Conservation (phyloP, 2,888 invertebrate genomes). For the Griposia aprilina region DNA sequence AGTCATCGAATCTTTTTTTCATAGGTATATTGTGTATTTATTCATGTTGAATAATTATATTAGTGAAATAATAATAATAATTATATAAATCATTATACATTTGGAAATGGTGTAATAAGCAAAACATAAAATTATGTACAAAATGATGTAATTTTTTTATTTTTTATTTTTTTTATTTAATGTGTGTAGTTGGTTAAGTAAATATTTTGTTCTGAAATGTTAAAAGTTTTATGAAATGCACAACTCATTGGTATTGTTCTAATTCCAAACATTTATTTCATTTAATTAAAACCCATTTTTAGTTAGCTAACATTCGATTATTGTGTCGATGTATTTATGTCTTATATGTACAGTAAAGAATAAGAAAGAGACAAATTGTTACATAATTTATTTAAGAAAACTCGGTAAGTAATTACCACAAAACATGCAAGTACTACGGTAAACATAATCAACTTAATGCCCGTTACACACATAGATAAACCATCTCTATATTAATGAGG, state of each 20-base stretch:
- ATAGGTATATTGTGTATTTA: neutral
- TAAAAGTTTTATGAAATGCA: neutral
- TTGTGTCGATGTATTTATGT: neutral
- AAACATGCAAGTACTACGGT: constrained; percentile 17
- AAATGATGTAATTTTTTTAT: neutral
- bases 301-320: neutral
- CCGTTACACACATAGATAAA: constrained; percentile 23
- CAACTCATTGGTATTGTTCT: no score
- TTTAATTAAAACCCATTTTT: neutral
- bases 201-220: neutral
- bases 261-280: no score
- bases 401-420: constrained; percentile 24
- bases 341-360: neutral
- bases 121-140: neutral
- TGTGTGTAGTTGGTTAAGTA: neutral
- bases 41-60: neutral
- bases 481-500: constrained; percentile 49
- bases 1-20: neutral
- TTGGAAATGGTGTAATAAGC: neutral
- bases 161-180: neutral
- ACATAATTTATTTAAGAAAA: neutral
- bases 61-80: no score
- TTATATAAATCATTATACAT: neutral
- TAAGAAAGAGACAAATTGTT: neutral
- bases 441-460: constrained; percentile 43